Evolutionary conservation across 2,797 vertebrate species (phyloP), one percentile per base, ranked within the genome.

Genomic region (Discoglossus pictus): DNA sequence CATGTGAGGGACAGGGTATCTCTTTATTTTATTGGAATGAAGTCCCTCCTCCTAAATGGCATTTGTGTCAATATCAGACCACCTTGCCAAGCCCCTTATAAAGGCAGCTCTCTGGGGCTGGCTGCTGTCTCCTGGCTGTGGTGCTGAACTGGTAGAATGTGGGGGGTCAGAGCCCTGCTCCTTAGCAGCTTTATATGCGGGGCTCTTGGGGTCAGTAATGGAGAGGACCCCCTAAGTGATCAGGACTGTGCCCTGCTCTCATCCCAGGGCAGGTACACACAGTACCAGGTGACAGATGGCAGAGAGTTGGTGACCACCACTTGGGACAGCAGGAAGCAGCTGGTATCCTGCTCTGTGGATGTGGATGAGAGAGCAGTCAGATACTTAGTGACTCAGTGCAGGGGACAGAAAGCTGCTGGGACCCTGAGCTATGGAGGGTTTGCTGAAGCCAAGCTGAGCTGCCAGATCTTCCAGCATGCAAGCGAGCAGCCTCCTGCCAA

Each of bases 121-220:
- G 86, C 83, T 86, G 86, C 91, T 91, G 88, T 91, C 90, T 88
- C 71, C 48, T 73, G 52, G 42, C 74, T 80, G 78, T 84, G 91
- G 90, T 91, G 89, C 89, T 89, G 89, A 92, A 89, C 78, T 34
- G 17, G 4, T 11, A 24, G 17, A 15, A 69, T 55, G 40, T 23
- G 39, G 56, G 12, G 15, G 6, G 46, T 60, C 42, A 79, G 63
- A 64, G 72, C 80, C 40, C 72, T 55, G 59, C 56, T 73, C 76
- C 68, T 69, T 89, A 91, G 89, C 87, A 10, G 87, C 87, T 85
- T 87, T n/a, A 79, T 91, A 9, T 75, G 88, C 59, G 84, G 90
- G 17, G 79, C 90, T 35, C 80, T 89, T 15, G 67, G 67, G 59
- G 2, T 13, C 17, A 17, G 16, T 7, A n/a, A 12, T 55, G 53